Base-by-base conservation (phyloP, 2,113 vertebrate genomes). In the Micronycteris hirsuta region DNA sequence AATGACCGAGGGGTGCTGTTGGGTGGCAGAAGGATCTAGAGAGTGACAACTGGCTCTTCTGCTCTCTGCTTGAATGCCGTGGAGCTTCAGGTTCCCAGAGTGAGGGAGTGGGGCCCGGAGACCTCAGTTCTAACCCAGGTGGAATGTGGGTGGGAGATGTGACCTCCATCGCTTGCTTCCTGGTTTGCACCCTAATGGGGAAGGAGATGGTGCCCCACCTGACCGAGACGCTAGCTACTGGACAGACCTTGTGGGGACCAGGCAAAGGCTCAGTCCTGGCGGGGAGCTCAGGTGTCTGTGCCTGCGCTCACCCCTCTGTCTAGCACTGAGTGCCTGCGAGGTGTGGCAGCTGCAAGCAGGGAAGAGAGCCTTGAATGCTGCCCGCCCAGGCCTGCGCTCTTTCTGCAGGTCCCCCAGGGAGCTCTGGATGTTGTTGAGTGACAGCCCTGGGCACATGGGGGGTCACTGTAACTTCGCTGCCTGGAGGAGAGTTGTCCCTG, bases 231-330 rank as follows among this genome's bases (percentile, higher is more conserved):
- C 10, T 5, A 70, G 77, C 61, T 36, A 14, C 36, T 7, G 89
- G 33, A n/a, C 31, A 47, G 83, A 36, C n/a, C 14, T 11, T 6
- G 36, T n/a, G 1, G 28, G 52, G 43, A 13, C 68, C 61, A 33
- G 43, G 81, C 5, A 11, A 56, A 71, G 93, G 63, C 86, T 73
- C 56, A 2, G 52, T n/a, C 45, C 71, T 33, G 73, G 81, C 10
- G 1, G 38, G 73, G 45, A 49, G 49, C 20, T 13, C 56, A 6
- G n/a, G 28, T 17, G 33, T 45, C 61, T 11, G 1, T 1, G 17
- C 0, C 0, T 20, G 65, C 3, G 0, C 20, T 41, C 0, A 3
- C 4, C 12, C 26, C 54, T 86, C 86, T 2, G 11, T 5, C 86
- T 22, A 9, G 73, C 41, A 0, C 10, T 13, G n/a, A 52, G 65